phyloP scores from a whole-genome alignment of 2,797 vertebrate species.

The Anguilla pacifica region DNA sequence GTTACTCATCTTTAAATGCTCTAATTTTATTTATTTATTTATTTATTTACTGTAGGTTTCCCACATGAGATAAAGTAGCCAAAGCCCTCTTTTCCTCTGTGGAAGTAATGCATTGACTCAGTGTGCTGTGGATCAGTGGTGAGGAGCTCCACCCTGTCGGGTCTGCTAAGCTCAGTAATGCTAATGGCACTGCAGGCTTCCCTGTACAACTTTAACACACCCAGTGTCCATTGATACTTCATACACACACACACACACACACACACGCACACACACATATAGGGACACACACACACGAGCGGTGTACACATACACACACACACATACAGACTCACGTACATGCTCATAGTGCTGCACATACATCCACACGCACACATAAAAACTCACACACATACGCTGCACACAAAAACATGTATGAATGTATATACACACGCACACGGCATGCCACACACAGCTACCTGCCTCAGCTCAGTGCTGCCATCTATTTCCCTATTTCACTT shows the following conservation, averaged over 20 bases:
- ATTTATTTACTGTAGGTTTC: not conserved
- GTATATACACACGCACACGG: not conserved
- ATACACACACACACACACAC: not conserved
- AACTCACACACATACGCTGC: constrained; percentile 5
- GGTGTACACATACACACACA: not conserved
- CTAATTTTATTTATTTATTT: not conserved
- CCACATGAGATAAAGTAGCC: not conserved
- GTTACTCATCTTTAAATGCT: not conserved
- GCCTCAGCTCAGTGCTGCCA: constrained; percentile 14
- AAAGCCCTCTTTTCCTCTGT: not conserved
- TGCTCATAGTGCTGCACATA: not conserved
- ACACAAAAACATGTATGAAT: constrained; percentile 47
- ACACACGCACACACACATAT: not conserved
- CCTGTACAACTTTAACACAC: not conserved
- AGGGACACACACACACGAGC: not conserved
- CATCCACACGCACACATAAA: not conserved
- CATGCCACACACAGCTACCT: constrained; percentile 28
- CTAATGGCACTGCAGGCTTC: not conserved
- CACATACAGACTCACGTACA: not conserved
- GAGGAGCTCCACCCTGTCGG: not conserved
- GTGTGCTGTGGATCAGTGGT: not conserved
- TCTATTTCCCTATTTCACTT: not conserved
- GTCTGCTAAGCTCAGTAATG: not conserved
- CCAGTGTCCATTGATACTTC: not conserved
- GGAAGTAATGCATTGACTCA: not conserved